A percentile compares a stretch with the other conserved stretches of the same genome.
phyloP scores from a whole-genome alignment of 2,113 vertebrate species.

The Euleptes europaea region DNA sequence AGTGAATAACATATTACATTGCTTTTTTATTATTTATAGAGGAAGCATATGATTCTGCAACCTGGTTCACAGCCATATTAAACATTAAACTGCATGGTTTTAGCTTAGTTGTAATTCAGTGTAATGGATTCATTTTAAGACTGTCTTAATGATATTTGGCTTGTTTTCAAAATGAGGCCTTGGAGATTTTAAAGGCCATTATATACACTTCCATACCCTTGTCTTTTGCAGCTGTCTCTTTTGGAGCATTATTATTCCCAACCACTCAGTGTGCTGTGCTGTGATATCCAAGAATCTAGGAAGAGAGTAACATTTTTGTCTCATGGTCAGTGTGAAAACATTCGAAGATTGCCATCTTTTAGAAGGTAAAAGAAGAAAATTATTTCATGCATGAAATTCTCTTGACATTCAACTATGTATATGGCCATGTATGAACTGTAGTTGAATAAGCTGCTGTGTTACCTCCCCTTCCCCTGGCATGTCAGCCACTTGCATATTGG shows the following conservation, averaged over 20 bases:
- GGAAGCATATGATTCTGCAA: not conserved
- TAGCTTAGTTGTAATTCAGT: not conserved
- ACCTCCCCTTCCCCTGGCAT: no score
- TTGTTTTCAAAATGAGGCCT: not conserved
- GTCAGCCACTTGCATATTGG: no score
- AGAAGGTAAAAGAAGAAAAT: conserved; percentile 79
- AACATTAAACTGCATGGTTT: not conserved
- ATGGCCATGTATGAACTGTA: not conserved
- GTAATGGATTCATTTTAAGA: not conserved
- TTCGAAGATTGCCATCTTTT: conserved; percentile 89
- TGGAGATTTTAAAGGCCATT: not conserved
- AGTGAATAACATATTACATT: not conserved
- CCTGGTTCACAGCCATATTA: not conserved
- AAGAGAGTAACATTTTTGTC: conserved; percentile 75
- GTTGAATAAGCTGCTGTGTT: not conserved
- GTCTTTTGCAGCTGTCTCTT: conserved; percentile 84
- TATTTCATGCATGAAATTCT: not conserved
- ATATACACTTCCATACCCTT: conserved; percentile 1
- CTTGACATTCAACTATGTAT: not conserved
- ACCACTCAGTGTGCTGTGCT: conserved; percentile 91
- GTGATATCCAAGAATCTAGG: conserved; percentile 75
- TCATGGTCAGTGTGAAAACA: conserved; percentile 80
- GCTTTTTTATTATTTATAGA: not conserved
- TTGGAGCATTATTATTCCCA: conserved; percentile 92
- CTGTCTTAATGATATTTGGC: not conserved